These are phyloP conservation scores for Andinoacara biseriatus DNA, from an alignment of 2,113 vertebrate species.

Conservation along the genomic window DNA sequence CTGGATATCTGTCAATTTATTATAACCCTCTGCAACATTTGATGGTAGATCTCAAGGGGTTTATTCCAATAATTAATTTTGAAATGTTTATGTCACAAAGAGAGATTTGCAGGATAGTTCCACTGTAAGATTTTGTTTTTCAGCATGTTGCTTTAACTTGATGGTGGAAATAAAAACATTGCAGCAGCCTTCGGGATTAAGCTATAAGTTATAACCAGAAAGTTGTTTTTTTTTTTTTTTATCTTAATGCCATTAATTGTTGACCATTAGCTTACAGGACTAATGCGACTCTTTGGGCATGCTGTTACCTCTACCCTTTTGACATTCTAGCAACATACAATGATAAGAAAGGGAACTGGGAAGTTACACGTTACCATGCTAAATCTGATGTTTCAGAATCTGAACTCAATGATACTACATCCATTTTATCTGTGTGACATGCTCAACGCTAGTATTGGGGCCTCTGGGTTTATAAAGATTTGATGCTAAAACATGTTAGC, in stretches of 20 bases:
- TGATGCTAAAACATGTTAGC: background rate
- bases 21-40: background rate
- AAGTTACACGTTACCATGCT: background rate
- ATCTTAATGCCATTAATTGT: background rate
- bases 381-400: background rate
- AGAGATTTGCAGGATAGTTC: background rate
- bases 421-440: background rate
- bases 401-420: background rate
- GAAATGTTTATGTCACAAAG: background rate
- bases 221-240: background rate
- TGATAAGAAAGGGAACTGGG: background rate
- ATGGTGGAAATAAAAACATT: background rate
- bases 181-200: background rate
- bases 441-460: background rate
- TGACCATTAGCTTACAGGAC: background rate
- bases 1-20: background rate
- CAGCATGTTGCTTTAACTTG: background rate
- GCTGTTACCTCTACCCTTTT: background rate
- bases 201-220: background rate
- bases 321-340: background rate
- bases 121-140: background rate
- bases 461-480: background rate
- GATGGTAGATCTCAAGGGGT: background rate
- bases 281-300: background rate
- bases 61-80: background rate